Percentiles rank a stretch among this genome's conserved stretches.
Evolutionary conservation across 2,113 vertebrate species (phyloP).

Genomic region (Oncorhynchus keta): DNA sequence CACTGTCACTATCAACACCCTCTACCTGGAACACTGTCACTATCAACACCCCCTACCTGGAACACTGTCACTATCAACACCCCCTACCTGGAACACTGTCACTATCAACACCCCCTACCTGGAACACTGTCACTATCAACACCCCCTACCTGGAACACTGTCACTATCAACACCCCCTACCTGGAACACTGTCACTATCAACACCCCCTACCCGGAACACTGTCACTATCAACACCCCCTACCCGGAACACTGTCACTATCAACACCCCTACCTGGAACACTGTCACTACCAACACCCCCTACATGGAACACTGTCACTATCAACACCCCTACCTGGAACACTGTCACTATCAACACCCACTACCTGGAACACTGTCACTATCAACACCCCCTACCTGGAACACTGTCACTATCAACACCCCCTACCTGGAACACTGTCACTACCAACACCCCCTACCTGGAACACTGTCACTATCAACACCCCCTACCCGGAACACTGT

Average conservation of each 20-base stretch:
- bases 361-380: conserved; percentile 21
- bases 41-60: conserved; percentile 21
- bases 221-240: not conserved
- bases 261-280: conserved; percentile 17
- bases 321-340: conserved; percentile 6
- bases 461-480: conserved; percentile 5
- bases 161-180: conserved; percentile 10
- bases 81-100: conserved; percentile 11
- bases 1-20: conserved; percentile 49
- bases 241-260: conserved; percentile 2
- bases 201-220: conserved; percentile 19
- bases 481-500: not conserved
- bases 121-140: too few relatives aligned
- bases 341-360: not conserved
- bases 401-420: not conserved
- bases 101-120: conserved; percentile 12
- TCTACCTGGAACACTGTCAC: conserved; percentile 19
- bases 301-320: conserved; percentile 7
- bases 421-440: conserved; percentile 21
- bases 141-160: conserved; percentile 19
- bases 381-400: conserved; percentile 20
- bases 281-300: not conserved
- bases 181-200: not conserved
- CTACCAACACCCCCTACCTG: conserved; percentile 22
- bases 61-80: not conserved